A percentile compares a stretch with the other conserved stretches of the same genome.
Evolutionary conservation across 1,140 invertebrate genomes (phyloP).

Genomic region (Heliothis virescens): DNA sequence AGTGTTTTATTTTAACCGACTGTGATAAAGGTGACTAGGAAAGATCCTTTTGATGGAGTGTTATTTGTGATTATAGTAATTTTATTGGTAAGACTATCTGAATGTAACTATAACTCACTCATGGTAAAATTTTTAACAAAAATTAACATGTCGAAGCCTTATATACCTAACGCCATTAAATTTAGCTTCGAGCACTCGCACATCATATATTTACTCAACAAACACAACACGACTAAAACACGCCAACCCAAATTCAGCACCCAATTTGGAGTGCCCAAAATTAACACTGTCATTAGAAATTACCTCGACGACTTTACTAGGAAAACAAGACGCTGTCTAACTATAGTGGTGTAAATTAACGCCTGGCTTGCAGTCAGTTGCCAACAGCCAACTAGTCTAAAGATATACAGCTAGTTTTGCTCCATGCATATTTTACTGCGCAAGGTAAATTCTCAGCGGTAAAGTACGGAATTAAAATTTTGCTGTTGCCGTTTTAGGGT

Average conservation of each 20-base stretch:
- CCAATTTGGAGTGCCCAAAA: slow-evolving; percentile 5
- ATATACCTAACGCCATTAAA: too few relatives aligned
- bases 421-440: slow-evolving; percentile 33
- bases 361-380: slow-evolving; percentile 18
- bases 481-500: background rate
- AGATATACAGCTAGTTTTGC: slow-evolving; percentile 24
- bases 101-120: too few relatives aligned
- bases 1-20: too few relatives aligned
- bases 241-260: background rate
- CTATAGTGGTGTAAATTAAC: slow-evolving; percentile 38
- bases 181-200: background rate
- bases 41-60: background rate
- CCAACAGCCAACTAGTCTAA: slow-evolving; percentile 29
- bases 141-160: too few relatives aligned
- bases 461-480: slow-evolving; percentile 6
- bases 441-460: slow-evolving; percentile 32
- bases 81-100: too few relatives aligned
- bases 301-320: slow-evolving; percentile 6
- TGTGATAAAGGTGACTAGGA: background rate
- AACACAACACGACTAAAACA: background rate
- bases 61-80: too few relatives aligned
- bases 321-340: slow-evolving; percentile 25
- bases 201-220: background rate
- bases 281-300: slow-evolving; percentile 35
- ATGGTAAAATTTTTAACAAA: too few relatives aligned